A percentile compares a stretch with the other conserved stretches of the same genome.
Conservation (phyloP, 2,113 vertebrate genomes). For the Helogale parvula region DNA sequence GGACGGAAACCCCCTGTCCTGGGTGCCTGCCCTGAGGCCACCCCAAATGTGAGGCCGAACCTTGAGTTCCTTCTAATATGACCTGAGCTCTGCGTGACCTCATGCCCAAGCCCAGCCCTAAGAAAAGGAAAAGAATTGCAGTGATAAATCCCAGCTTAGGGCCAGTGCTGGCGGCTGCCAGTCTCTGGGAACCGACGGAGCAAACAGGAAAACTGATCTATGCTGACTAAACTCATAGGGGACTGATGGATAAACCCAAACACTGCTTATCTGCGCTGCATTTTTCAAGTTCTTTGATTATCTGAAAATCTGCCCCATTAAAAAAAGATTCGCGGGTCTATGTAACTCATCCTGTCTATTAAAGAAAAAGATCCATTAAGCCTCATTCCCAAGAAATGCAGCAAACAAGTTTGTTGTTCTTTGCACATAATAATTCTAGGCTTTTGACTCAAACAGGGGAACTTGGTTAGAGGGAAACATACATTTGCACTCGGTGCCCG, state of each 20-base stretch:
- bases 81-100: background rate
- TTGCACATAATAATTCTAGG: background rate
- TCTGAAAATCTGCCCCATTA: background rate
- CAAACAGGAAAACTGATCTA: background rate
- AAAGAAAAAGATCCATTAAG: background rate
- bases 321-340: background rate
- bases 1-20: no score
- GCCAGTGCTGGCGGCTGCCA: background rate
- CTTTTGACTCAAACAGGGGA: background rate
- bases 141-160: background rate
- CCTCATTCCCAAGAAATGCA: background rate
- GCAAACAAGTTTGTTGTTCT: background rate
- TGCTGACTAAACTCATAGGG: background rate
- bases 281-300: background rate
- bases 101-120: background rate
- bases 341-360: background rate
- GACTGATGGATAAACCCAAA: background rate
- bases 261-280: background rate
- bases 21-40: background rate
- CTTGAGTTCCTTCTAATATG: background rate
- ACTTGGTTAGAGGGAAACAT: background rate
- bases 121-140: background rate
- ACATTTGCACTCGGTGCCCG: background rate
- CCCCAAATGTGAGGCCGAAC: background rate
- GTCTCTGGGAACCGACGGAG: background rate